Evolutionary conservation across 23 tunicate genomes (phyloP), one percentile per base, ranked within the genome.

Genomic region (Clavelina lepadiformis): DNA sequence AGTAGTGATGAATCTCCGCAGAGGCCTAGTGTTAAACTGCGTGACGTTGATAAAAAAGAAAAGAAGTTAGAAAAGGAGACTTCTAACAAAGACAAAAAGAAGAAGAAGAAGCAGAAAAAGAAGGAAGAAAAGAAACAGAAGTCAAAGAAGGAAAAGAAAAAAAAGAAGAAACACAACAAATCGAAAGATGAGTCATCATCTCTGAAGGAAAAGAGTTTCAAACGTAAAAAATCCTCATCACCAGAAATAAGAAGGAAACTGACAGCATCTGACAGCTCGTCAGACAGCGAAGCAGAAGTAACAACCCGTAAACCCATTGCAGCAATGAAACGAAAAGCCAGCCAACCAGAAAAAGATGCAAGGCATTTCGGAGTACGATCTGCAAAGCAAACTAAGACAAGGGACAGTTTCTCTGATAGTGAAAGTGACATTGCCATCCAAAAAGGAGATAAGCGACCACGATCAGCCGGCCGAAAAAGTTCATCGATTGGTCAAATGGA

Each of bases 41-140:
- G 72, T 23, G n/a, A 26, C n/a, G 11, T 3, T 3, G 6, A 27
- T 24, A 41, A 8, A 8, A 57, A 66, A 23, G 34, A 15, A 13
- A 44, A 66, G 22, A 35, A 25, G 4, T 36, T 28, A 46, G 72
- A 66, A 15, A 15, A 27, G 11, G 68, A 63, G n/a, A 3, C 8
- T 18, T 46, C 33, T 25, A 37, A 45, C 33, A 44, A 66, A 4
- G 13, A 46, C 3, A 46, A 15, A n/a, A 46, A 66, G 35, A 38
- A 57, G 54, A 71, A 71, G 66, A 71, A 30, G 30, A 28, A 58
- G 33, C 19, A 28, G 33, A 58, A 58, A 19, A 58, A 58, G 29
- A 58, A 58, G 11, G 65, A 58, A 57, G 27, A 57, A 35, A 71
- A 71, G 66, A 71, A 71, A 24, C 66, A 32, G 11, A 30, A 44